Base-by-base conservation (phyloP, 2,113 vertebrate genomes). In the Axis porcinus region DNA sequence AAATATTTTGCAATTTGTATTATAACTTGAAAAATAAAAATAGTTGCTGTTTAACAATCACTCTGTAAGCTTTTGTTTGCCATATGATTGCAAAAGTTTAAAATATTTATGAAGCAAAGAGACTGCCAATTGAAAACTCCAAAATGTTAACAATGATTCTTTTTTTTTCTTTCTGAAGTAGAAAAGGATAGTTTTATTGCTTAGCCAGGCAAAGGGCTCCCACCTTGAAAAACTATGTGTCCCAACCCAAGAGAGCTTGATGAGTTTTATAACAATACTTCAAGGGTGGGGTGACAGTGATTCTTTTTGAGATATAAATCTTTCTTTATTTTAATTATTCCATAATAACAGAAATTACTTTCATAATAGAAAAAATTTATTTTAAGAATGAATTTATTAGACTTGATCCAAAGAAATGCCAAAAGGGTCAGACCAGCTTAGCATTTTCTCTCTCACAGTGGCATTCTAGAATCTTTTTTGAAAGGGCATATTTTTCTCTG, bases 301-400 rank as follows among this genome's bases (percentile, higher is more conserved):
- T 76, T 76, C 79, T 95, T 87, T 96, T 9, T 36, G 52, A 94
- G 90, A 82, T 94, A 82, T 58, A 90, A 81, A 64, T 86, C 62
- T n/a, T 60, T 82, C 74, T 96, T 79, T 87, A 92, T 90, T 96
- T 95, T 97, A 70, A 74, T 96, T 95, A 95, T 91, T 97, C 60
- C 87, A 27, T 62, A 97, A 85, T 67, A 97, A 67, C 83, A 91
- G 14, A 52, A 96, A 87, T 89, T 93, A 78, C 78, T 94, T 97
- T 96, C 27, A 92, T 87, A 96, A 86, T 81, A 86, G 88, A 92
- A 96, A 96, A 91, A 94, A 92, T 58, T 81, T 97, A 97, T 95
- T 97, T 97, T 93, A 96, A 94, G 89, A 82, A 95, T 4, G 3
- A 91, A 97, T 97, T 97, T 88, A 98, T 98, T 98, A 97, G 93